A percentile compares a stretch with the other conserved stretches of the same genome.
Evolutionary conservation across 2,797 vertebrate species (phyloP).

Genomic region (Enteromius argenteus): DNA sequence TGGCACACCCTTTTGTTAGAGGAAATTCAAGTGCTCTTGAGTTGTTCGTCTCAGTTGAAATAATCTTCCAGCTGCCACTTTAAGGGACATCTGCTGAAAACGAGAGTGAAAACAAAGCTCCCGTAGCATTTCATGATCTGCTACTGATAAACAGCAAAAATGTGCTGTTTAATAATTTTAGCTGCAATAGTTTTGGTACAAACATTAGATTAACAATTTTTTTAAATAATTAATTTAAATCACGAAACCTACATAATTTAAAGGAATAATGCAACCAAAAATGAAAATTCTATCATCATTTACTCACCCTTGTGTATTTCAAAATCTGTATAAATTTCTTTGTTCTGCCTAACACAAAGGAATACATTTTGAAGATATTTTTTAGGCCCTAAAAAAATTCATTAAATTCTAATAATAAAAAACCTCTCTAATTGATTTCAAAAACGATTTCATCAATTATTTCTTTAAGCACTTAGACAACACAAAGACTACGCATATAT

Average conservation of each 20-base stretch:
- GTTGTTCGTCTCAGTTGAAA: conserved; percentile 5
- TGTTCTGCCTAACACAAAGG: too few relatives aligned
- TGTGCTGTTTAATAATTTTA: neutral
- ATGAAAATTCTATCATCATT: too few relatives aligned
- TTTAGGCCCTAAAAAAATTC: too few relatives aligned
- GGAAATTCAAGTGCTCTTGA: conserved; percentile 36
- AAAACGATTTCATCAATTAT: neutral
- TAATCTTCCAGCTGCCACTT: conserved; percentile 48
- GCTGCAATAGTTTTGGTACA: neutral
- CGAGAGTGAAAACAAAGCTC: conserved; percentile 32
- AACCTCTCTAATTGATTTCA: neutral
- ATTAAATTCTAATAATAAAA: neutral
- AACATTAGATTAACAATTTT: neutral
- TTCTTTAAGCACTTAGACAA: neutral
- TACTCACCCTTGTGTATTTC: too few relatives aligned
- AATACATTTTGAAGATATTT: too few relatives aligned
- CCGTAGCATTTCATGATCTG: neutral
- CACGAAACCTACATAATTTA: neutral
- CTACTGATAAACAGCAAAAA: neutral
- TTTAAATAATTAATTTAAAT: neutral
- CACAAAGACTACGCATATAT: neutral
- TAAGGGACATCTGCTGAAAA: conserved; percentile 38
- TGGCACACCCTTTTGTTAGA: conserved; percentile 32
- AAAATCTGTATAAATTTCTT: too few relatives aligned
- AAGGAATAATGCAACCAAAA: too few relatives aligned